Evolutionary conservation across 37 sponge, comb jelly and placozoan genomes (phyloP).

Genomic region (Spongilla lacustris): DNA sequence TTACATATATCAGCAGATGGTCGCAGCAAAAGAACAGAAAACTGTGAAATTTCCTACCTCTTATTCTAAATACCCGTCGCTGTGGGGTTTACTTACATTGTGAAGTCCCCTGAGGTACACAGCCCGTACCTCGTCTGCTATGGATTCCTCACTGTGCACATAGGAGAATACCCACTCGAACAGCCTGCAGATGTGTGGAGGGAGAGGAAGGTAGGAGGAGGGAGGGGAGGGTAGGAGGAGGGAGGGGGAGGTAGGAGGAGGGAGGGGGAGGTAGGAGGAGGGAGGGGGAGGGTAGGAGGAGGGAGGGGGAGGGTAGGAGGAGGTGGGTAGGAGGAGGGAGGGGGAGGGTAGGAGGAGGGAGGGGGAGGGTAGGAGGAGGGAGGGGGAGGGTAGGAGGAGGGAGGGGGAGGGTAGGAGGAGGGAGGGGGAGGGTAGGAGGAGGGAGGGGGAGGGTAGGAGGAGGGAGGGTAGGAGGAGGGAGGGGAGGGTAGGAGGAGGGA

Average conservation of each 20-base stretch:
- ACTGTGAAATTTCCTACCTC: too few relatives aligned
- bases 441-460: too few relatives aligned
- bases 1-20: neutral
- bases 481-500: too few relatives aligned
- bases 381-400: too few relatives aligned
- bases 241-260: neutral
- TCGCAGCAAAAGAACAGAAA: too few relatives aligned
- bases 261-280: neutral
- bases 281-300: too few relatives aligned
- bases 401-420: neutral
- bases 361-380: neutral
- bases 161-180: constrained; percentile 78
- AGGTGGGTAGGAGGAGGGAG: neutral
- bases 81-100: constrained; percentile 19
- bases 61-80: constrained; percentile 1
- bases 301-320: neutral
- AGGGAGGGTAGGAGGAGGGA: too few relatives aligned
- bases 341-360: neutral
- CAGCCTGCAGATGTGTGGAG: constrained; percentile 18
- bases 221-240: neutral
- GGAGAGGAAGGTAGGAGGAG: neutral
- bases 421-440: too few relatives aligned
- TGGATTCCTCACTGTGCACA: constrained; percentile 41
- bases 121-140: constrained; percentile 54
- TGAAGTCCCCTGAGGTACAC: constrained; percentile 72